phyloP scores from a whole-genome alignment of 2,888 invertebrate species.

The Blomia tropicalis region DNA sequence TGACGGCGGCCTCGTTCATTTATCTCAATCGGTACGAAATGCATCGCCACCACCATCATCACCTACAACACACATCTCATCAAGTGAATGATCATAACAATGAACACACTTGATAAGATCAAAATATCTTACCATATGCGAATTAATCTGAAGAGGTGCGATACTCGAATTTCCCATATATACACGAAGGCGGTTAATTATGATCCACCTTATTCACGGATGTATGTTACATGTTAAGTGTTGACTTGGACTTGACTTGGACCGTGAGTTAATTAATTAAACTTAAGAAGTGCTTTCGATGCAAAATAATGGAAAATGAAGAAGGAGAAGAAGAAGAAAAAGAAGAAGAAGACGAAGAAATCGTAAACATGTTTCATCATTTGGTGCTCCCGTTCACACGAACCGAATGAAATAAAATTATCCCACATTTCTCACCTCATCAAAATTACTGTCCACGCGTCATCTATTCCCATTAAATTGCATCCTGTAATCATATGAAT shows the following conservation, averaged over 20 bases:
- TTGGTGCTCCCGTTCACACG: neutral
- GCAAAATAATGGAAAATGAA: too few relatives aligned
- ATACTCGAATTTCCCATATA: too few relatives aligned
- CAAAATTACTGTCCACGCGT: constrained; percentile 7
- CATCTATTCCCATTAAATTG: neutral
- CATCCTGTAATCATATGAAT: constrained; percentile 7
- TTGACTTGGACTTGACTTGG: neutral
- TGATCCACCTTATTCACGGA: too few relatives aligned
- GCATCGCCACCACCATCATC: too few relatives aligned
- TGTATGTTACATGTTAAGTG: too few relatives aligned
- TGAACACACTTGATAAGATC: neutral
- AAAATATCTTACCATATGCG: neutral
- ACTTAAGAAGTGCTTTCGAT: neutral
- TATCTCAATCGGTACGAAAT: neutral
- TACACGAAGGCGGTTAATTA: too few relatives aligned
- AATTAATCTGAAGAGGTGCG: neutral
- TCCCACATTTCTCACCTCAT: too few relatives aligned
- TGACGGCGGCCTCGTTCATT: too few relatives aligned
- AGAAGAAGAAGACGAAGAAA: neutral
- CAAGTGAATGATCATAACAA: too few relatives aligned
- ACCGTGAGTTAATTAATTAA: constrained; percentile 6
- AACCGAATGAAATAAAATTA: too few relatives aligned
- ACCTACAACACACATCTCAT: too few relatives aligned
- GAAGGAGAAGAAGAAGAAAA: neutral
- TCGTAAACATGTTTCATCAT: neutral